phyloP scores from a whole-genome alignment of 2,113 vertebrate genomes.

The Ammospiza caudacuta region DNA sequence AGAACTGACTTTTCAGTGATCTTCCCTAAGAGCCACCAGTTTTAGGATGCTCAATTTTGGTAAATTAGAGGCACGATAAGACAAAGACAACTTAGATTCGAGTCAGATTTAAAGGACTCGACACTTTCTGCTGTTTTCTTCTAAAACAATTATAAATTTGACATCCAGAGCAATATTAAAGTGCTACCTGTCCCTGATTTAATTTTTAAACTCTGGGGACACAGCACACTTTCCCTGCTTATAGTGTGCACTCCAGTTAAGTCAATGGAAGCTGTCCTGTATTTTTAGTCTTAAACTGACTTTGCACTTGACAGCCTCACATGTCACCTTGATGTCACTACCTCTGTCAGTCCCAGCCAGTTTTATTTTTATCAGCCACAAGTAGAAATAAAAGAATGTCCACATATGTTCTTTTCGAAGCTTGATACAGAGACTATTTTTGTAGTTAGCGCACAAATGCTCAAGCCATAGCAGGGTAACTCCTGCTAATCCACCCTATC shows the following conservation, averaged over 20 bases:
- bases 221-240: neutral
- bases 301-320: slow-evolving; percentile 37
- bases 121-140: neutral
- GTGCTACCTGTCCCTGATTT: neutral
- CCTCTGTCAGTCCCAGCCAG: slow-evolving; percentile 20
- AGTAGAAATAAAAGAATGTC: slow-evolving; percentile 18
- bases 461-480: neutral
- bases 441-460: neutral
- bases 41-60: neutral
- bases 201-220: neutral
- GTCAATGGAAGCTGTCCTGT: neutral
- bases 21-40: neutral
- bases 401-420: slow-evolving; percentile 29
- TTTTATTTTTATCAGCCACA: slow-evolving; percentile 2
- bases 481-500: neutral
- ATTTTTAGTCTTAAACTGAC: slow-evolving; percentile 25
- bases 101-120: neutral
- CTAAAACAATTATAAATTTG: neutral
- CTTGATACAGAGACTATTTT: slow-evolving; percentile 10
- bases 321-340: slow-evolving; percentile 20
- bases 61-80: neutral
- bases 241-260: neutral
- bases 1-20: neutral
- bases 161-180: neutral
- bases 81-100: neutral